These are phyloP conservation scores for Mamestra configurata DNA, from an alignment of 1,140 invertebrate genomes.

Conservation along the genomic window DNA sequence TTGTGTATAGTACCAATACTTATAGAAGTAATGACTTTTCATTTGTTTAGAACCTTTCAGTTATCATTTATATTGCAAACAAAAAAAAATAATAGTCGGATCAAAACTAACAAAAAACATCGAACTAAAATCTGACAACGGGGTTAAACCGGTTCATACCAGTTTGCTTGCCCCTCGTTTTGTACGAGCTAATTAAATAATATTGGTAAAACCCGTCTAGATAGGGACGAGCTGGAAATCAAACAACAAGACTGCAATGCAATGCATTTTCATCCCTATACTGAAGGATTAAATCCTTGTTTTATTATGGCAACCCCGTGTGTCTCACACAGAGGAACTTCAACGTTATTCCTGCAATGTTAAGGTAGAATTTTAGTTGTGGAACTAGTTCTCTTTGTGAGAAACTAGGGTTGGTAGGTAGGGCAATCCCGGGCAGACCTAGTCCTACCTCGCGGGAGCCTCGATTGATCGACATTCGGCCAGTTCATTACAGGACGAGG, in stretches of 20 bases:
- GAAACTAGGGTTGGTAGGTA: not conserved
- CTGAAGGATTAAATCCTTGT: constrained; percentile 9
- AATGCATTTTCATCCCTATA: constrained; percentile 36
- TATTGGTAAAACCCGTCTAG: constrained; percentile 39
- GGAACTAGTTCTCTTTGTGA: not conserved
- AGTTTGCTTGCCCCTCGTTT: not conserved
- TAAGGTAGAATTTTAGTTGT: not conserved
- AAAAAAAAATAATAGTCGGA: not conserved
- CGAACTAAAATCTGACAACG: not conserved
- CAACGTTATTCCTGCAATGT: not conserved
- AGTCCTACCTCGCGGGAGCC: not conserved
- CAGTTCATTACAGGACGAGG: not conserved
- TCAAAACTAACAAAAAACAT: not conserved
- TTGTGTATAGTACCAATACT: too few species aligned
- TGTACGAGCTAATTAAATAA: constrained; percentile 7
- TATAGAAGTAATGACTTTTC: too few species aligned
- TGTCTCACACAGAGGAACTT: not conserved
- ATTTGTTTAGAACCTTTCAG: too few species aligned
- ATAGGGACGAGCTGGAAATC: constrained; percentile 10
- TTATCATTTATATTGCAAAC: not conserved
- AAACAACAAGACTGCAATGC: constrained; percentile 19
- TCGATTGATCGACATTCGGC: constrained; percentile 19
- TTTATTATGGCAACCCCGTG: constrained; percentile 3
- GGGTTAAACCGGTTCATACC: not conserved
- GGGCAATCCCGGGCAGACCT: constrained; percentile 1